Evolutionary conservation across 2,113 vertebrate species (phyloP), one percentile per base, ranked within the genome.

Genomic region (Cavia aperea): DNA sequence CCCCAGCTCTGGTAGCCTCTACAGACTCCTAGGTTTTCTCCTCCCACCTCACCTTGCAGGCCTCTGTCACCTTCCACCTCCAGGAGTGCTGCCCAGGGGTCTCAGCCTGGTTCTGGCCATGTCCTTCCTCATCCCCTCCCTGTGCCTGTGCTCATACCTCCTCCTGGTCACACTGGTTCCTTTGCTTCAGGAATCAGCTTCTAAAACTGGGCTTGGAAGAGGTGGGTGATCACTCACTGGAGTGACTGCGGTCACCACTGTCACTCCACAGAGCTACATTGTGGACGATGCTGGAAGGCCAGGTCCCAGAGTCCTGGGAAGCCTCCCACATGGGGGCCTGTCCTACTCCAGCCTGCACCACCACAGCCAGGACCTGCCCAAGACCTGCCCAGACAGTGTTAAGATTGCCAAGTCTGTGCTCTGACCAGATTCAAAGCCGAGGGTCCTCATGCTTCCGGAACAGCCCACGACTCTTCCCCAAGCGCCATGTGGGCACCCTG

Each of bases 131-230:
- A 1, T 19, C 23, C 36, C 33, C 56, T 26, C 36, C 43, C 84
- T 43, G 54, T 4, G 11, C 43, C 85, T 31, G 19, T n/a, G 26
- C 15, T n/a, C 16, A 4, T 4, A 18, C 3, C 39, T 81, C 51
- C 75, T 60, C 51, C 75, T 49, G 26, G 13, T 12, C 43, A 33
- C 68, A 36, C 66, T 75, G 62, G 54, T 21, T 39, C 18, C 43
- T 29, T 66, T 63, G 82, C 70, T 89, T 95, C 82, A 36, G 51
- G 39, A 91, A 58, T 70, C 49, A 91, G 63, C 83, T 88, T 46
- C 70, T 46, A 49, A 90, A 66, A 81, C 88, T 51, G 39, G 54
- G 33, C 16, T 86, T 46, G 29, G 24, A 56, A 70, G 31, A 56
- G 49, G 75, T 9, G 33, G 63, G 8, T 54, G 51, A 54, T 12